Conservation (phyloP, 2,888 invertebrate species). For the Venusia cambrica region DNA sequence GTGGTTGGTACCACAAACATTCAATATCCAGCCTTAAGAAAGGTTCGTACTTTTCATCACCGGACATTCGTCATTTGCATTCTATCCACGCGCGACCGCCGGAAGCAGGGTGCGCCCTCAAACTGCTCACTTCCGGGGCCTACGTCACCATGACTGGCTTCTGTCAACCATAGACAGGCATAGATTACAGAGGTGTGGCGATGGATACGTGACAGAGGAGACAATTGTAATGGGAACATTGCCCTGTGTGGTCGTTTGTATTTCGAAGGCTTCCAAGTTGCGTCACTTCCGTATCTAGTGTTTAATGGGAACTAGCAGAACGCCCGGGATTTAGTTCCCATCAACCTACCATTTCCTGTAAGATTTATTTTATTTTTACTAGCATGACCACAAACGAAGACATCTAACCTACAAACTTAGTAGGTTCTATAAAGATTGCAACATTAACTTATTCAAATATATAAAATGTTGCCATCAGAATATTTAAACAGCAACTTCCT, state of each 20-base stretch:
- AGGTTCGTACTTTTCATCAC: conserved; percentile 7
- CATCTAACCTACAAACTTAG: too few species aligned
- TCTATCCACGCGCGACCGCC: conserved; percentile 67
- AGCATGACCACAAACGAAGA: too few species aligned
- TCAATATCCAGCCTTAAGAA: too few species aligned
- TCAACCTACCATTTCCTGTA: too few species aligned
- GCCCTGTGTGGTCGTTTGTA: conserved; percentile 7
- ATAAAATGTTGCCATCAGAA: too few species aligned
- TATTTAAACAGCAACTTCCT: too few species aligned
- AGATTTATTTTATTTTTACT: too few species aligned
- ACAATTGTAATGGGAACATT: conserved; percentile 10
- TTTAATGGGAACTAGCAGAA: too few species aligned
- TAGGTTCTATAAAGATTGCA: too few species aligned
- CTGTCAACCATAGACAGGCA: conserved; percentile 17
- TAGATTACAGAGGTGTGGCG: conserved; percentile 10
- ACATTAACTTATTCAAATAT: too few species aligned
- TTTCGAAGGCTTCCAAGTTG: conserved; percentile 10
- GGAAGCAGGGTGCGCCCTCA: conserved; percentile 69
- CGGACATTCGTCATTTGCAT: conserved; percentile 52
- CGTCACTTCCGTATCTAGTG: conserved; percentile 1
- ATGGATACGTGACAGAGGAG: conserved; percentile 16
- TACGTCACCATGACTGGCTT: conserved; percentile 31
- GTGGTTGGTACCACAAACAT: too few species aligned
- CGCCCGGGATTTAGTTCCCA: too few species aligned
- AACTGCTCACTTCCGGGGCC: conserved; percentile 68